Evolutionary conservation across 92 coral and sea anemone species (phyloP).

Genomic region (Zoanthus sociatus): DNA sequence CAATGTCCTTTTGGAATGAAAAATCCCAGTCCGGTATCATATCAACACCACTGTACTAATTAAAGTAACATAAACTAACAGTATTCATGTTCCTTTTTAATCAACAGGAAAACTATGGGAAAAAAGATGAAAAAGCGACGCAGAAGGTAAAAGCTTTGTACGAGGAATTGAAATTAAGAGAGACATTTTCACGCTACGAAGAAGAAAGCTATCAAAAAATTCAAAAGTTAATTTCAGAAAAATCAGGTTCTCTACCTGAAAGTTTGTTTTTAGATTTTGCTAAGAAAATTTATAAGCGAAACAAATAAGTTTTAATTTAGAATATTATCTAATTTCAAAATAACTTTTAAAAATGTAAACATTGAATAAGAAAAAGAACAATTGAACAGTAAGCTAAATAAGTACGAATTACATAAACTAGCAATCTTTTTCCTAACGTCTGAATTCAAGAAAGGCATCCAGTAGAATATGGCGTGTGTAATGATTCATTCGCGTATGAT

Average conservation of each 20-base stretch:
- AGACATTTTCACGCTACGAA: constrained; percentile 72
- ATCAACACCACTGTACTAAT: too few species aligned
- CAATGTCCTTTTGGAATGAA: too few species aligned
- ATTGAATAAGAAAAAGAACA: too few species aligned
- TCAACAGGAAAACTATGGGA: constrained; percentile 88
- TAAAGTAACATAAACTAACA: neutral
- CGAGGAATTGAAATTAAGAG: constrained; percentile 63
- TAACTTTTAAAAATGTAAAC: too few species aligned
- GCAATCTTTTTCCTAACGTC: too few species aligned
- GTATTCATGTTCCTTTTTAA: neutral
- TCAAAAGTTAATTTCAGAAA: constrained; percentile 66
- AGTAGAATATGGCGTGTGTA: too few species aligned
- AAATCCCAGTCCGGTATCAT: too few species aligned
- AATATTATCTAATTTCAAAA: neutral
- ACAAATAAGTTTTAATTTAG: constrained; percentile 57
- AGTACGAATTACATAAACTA: too few species aligned
- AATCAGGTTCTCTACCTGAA: constrained; percentile 82
- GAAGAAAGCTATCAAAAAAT: constrained; percentile 79
- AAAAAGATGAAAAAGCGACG: constrained; percentile 68
- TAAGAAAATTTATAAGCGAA: constrained; percentile 89
- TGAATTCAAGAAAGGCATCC: too few species aligned
- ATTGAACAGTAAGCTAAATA: too few species aligned
- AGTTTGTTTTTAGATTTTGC: constrained; percentile 86
- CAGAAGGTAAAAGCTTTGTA: constrained; percentile 85
- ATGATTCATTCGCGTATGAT: too few species aligned